phyloP scores from a whole-genome alignment of 2,113 vertebrate species.

The Gnathonemus longibarbis region DNA sequence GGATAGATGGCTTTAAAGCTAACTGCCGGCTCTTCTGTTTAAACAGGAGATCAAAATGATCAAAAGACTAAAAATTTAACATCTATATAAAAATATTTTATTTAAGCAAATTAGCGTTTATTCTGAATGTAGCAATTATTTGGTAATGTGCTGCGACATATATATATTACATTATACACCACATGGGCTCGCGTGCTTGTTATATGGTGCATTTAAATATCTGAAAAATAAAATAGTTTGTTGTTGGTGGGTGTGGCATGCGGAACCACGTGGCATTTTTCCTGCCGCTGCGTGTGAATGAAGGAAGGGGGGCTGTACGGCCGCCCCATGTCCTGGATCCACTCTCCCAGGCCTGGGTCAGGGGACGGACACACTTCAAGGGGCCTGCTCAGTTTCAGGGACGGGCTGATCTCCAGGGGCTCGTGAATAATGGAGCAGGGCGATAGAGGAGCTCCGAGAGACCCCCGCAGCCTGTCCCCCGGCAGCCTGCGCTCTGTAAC shows the following conservation, averaged over 20 bases:
- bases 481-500: constrained; percentile 41
- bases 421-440: constrained; percentile 61
- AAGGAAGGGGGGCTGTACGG: not conserved
- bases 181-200: not conserved
- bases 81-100: not conserved
- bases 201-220: not conserved
- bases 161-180: not conserved
- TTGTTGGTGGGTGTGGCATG: not conserved
- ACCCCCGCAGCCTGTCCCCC: constrained; percentile 42
- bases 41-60: not conserved
- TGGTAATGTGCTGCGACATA: not conserved
- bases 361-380: constrained; percentile 5
- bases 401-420: constrained; percentile 43
- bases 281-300: not conserved
- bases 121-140: not conserved
- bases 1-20: not conserved
- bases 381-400: constrained; percentile 22
- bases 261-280: not conserved
- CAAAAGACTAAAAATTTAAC: not conserved
- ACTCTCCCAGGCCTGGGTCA: not conserved
- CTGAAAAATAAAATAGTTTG: not conserved
- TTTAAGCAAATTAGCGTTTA: not conserved
- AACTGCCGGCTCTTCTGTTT: not conserved
- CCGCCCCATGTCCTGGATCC: not conserved
- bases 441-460: constrained; percentile 62